A percentile compares a stretch with the other conserved stretches of the same genome.
Evolutionary conservation across 2,113 vertebrate genomes (phyloP).

Genomic region (Petrocephalus microphthalmus): DNA sequence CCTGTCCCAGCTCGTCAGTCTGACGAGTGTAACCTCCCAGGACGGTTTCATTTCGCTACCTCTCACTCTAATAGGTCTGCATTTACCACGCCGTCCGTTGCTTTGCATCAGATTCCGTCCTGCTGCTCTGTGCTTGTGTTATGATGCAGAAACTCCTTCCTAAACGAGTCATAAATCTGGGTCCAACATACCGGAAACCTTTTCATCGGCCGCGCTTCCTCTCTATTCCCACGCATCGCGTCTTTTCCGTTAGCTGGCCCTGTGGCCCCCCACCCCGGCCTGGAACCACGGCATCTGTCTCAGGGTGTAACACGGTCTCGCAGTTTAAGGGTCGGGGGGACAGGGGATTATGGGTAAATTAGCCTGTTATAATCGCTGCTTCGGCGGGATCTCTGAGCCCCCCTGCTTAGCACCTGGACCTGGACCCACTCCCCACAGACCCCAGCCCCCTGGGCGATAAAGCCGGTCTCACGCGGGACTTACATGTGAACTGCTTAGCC

Average conservation of each 20-base stretch:
- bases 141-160: not conserved
- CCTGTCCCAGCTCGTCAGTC: no score
- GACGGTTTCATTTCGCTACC: not conserved
- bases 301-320: not conserved
- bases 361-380: not conserved
- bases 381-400: not conserved
- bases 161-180: constrained; percentile 3
- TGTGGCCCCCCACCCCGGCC: not conserved
- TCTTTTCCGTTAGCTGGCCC: not conserved
- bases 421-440: not conserved
- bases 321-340: constrained; percentile 22
- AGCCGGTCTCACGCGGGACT: constrained; percentile 33
- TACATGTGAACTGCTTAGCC: constrained; percentile 21
- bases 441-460: constrained; percentile 13
- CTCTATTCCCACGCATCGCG: not conserved
- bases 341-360: constrained; percentile 7
- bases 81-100: not conserved
- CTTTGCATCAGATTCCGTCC: not conserved
- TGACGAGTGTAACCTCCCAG: not conserved
- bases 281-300: not conserved
- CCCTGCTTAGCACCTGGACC: not conserved
- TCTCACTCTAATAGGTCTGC: not conserved
- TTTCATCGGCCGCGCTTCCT: not conserved
- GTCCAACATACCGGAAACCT: not conserved
- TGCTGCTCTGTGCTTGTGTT: not conserved